Percentiles rank a stretch among this genome's conserved stretches.
These are phyloP conservation scores for Volucella bombylans DNA, from an alignment of 2,888 invertebrate genomes.

Conservation along the genomic window DNA sequence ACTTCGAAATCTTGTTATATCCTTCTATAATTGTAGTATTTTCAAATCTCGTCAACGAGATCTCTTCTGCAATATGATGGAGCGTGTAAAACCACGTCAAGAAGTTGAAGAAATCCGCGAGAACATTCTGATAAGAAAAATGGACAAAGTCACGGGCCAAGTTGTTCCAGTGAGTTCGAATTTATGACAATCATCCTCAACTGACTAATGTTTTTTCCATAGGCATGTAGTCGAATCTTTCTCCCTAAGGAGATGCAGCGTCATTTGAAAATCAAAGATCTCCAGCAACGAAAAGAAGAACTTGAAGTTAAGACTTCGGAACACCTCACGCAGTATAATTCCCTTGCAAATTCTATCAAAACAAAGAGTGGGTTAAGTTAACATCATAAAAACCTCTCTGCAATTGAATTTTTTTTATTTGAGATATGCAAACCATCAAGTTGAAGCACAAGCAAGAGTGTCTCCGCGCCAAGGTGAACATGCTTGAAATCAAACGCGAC, in stretches of 20 bases:
- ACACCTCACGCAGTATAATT: conserved; percentile 76
- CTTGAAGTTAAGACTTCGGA: conserved; percentile 75
- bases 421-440: conserved; percentile 79
- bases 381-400: no score
- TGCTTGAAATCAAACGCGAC: conserved; percentile 78
- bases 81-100: conserved; percentile 79
- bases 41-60: conserved; percentile 80
- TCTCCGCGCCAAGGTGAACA: conserved; percentile 75
- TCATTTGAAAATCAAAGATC: conserved; percentile 78
- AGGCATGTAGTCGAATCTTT: conserved; percentile 77
- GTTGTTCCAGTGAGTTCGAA: conserved; percentile 77
- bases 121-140: conserved; percentile 79
- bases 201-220: not conserved
- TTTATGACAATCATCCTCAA: not conserved
- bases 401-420: not conserved
- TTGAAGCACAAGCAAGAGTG: conserved; percentile 77
- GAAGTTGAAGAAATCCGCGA: conserved; percentile 78
- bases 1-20: not conserved
- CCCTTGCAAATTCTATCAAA: conserved; percentile 77
- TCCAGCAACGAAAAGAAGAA: conserved; percentile 76
- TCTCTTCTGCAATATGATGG: conserved; percentile 78
- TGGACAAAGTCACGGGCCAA: conserved; percentile 78
- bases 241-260: conserved; percentile 79
- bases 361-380: conserved; percentile 77
- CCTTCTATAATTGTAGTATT: conserved; percentile 75